Evolutionary conservation across 2,797 vertebrate genomes (phyloP), one percentile per base, ranked within the genome.

Genomic region (Babyrousa celebensis): DNA sequence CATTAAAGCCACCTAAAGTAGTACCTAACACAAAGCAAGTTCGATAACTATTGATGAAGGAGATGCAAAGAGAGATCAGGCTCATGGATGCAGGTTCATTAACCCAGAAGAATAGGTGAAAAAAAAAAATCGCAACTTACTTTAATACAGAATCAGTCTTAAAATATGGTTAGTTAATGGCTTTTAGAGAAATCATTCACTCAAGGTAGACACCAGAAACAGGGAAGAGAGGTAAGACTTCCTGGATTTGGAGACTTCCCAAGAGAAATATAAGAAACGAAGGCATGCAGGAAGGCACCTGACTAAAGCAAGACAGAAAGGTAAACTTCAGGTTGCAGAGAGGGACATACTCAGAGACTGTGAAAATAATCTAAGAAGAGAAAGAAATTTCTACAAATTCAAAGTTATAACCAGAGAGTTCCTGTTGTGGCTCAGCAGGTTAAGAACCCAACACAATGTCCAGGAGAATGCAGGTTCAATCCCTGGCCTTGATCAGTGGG

Each of bases 191-290:
- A 83, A 60, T 2, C n/a, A 52, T 77, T 89, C 25, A 80, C 60
- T 89, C 32, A 62, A 6, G 6, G 9, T 27, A 96, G 27, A 96
- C 48, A 4, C 65, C n/a, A 79, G 40, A 96, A 95, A 97, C 48
- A 79, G 67, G 11, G 52, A 82, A 86, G 60, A 89, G 7, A 80
- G 52, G 8, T 82, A 70, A 74, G 67, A 75, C 32, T 89, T 71
- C 6, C 36, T 80, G n/a, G 3, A 83, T 86, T 70, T 91, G 40
- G 29, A 95, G 15, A 82, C 10, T 60, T 89, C 3, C 27, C 27
- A 89, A 62, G 54, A 84, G 18, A 67, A 25, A 84, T 11, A 27
- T 88, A 70, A 88, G 29, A 74, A 89, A 60, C 40, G 54, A 84
- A 84, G 4, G 11, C 29, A 91, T 6, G 4, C 23, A 93, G 56